These are phyloP conservation scores for Lepidostoma basale DNA, from an alignment of 1,140 invertebrate genomes.

Conservation along the genomic window DNA sequence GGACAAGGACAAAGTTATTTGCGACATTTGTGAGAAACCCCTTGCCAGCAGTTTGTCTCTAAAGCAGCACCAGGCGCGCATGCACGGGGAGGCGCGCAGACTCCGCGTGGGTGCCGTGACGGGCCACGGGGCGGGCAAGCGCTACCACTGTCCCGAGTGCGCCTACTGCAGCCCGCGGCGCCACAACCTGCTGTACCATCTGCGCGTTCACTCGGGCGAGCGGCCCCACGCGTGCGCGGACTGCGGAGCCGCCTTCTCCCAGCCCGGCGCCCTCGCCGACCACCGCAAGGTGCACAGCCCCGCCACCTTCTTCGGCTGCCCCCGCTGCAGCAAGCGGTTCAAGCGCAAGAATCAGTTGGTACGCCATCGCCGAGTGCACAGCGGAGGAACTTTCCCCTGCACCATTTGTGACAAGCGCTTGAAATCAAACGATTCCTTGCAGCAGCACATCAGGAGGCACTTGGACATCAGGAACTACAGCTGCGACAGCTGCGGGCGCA, in stretches of 20 bases:
- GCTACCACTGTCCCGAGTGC: conserved; percentile 54
- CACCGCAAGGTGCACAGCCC: conserved; percentile 59
- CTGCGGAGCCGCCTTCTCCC: conserved; percentile 66
- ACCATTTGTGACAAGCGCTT: conserved; percentile 51
- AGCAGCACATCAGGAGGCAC: conserved; percentile 55
- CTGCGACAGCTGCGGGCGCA: conserved; percentile 57
- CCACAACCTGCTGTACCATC: conserved; percentile 56
- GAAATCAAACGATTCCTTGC: conserved; percentile 53
- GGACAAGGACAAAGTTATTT: not conserved
- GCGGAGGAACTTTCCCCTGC: conserved; percentile 50
- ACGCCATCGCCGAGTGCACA: conserved; percentile 54
- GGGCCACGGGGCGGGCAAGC: conserved; percentile 50
- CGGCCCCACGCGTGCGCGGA: conserved; percentile 59
- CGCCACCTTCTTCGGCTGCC: conserved; percentile 62
- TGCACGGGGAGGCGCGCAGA: not conserved
- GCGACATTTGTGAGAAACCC: not conserved
- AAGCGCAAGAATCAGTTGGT: conserved; percentile 57
- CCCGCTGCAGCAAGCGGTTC: conserved; percentile 68
- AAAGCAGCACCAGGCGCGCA: not conserved
- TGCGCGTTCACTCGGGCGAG: too few relatives aligned
- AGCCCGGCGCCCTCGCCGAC: conserved; percentile 56
- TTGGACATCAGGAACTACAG: conserved; percentile 56
- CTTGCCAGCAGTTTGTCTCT: not conserved
- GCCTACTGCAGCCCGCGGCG: conserved; percentile 55
- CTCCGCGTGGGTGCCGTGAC: conserved; percentile 49